Evolutionary conservation across 1,140 invertebrate genomes (phyloP), one percentile per base, ranked within the genome.

Genomic region (Euwallacea similis): DNA sequence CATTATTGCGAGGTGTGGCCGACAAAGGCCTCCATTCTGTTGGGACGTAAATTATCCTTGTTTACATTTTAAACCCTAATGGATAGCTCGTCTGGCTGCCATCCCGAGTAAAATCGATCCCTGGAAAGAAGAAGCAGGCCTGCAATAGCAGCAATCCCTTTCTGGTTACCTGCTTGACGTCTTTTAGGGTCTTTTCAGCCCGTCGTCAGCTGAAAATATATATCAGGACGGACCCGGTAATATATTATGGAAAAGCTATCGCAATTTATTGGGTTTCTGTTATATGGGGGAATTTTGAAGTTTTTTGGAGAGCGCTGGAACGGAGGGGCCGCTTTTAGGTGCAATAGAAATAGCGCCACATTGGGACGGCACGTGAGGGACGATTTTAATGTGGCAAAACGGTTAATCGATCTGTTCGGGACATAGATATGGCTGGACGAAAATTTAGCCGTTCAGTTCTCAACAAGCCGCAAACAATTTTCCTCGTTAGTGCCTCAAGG

Each of bases 61-160:
- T 50, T 50, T 50, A 50, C 46, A 50, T 50, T 50, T 50, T 50
- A 50, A 50, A 50, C 46, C 46, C 46, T 50, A 50, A 50, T 50
- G 46, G 46, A 50, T 50, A 50, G 46, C 46, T 50, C 46, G 13
- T 50, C 46, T 50, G 2, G 46, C 46, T 13, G 46, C 13, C 46
- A 50, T 50, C 46, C 46, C 46, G 46, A 10, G 9, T 50, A 50
- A 50, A 50, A 50, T 50, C 46, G 46, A 50, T 50, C 46, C 46
- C 46, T 13, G 46, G 46, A 50, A 50, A 50, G 46, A 11, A 50
- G 46, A 50, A 13, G 46, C 9, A 50, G 46, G 13, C 46, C 46
- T 10, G 9, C 2, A 50, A 11, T 11, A 50, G 13, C 46, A 13
- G 13, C 46, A 50, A 50, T 50, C 46, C 46, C 46, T 50, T 50